Base-by-base conservation (phyloP, 2,113 vertebrate species). In the Nibea albiflora region DNA sequence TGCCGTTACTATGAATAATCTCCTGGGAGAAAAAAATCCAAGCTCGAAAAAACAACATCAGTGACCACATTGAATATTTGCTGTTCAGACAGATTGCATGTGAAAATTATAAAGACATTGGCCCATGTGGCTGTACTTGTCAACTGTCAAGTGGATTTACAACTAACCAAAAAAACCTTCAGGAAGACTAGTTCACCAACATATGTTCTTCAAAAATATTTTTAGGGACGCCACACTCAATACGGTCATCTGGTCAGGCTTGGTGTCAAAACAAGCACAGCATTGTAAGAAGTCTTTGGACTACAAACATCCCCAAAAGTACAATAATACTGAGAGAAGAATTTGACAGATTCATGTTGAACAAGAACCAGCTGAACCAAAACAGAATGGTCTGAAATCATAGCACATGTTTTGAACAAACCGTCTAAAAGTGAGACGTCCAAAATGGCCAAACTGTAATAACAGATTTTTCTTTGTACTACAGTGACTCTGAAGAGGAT, bases 401-500 rank as follows among this genome's bases (percentile, higher is more conserved):
- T 39, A 39, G 35, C 35, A 39, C 35, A 9, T 39, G 35, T 39
- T 39, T 39, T 9, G 35, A 35, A 6, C 35, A 35, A 8, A 35
- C 35, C 8, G 35, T 39, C 35, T 39, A 39, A 39, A 39, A 39
- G 35, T 39, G 16, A 62, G 31, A 52, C 2, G 8, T 19, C 46
- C 12, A 52, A 52, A 65, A 26, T 24, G 3, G 12, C 53, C 31
- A 12, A 57, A 28, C 0, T 67, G 11, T 16, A n/a, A n/a, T 56
- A 28, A 47, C 5, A n/a, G 0, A 0, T 28, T 26, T 26, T 68
- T 19, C 39, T 31, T 50, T 5, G 3, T 1, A n/a, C 63, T 9
- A 35, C 95, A 99, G 98, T 97, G 84, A 98, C 97, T 76, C 92
- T 99, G 89, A 97, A 94, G 94, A 96, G 98, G 94, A 98, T 99